phyloP scores from a whole-genome alignment of 2,797 vertebrate species.

The Morus bassanus region DNA sequence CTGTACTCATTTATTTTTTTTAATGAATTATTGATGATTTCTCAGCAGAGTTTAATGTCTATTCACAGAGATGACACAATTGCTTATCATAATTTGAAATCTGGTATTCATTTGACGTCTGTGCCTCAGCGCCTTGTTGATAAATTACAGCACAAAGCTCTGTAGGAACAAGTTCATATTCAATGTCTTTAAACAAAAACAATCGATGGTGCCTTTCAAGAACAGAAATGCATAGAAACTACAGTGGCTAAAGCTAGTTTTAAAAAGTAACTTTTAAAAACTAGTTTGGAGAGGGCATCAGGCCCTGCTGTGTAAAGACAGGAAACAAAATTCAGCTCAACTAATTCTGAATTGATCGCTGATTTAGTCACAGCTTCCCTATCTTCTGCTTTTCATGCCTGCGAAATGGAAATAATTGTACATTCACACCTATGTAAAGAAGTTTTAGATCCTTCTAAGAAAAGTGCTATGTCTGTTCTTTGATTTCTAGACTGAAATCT shows the following conservation, averaged over 20 bases:
- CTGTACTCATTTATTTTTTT: not conserved
- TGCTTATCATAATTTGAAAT: conserved; percentile 71
- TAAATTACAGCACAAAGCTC: conserved; percentile 51
- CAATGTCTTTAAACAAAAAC: conserved; percentile 48
- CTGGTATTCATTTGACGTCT: conserved; percentile 65
- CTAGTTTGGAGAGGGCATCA: not conserved
- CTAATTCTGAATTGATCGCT: not conserved
- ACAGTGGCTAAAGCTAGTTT: not conserved
- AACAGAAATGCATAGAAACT: conserved; percentile 11
- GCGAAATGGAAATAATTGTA: not conserved
- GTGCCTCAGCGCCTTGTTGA: conserved; percentile 18
- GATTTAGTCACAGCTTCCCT: not conserved
- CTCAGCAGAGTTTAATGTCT: conserved; percentile 56
- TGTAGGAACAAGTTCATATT: conserved; percentile 66
- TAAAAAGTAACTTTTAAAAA: not conserved
- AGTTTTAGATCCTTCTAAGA: not conserved
- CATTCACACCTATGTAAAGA: not conserved
- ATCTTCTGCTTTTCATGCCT: not conserved
- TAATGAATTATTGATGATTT: conserved; percentile 59
- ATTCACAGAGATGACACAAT: conserved; percentile 58
- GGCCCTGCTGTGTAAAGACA: not conserved
- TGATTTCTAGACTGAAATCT: not conserved
- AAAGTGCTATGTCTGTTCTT: not conserved
- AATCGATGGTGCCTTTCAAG: conserved; percentile 25
- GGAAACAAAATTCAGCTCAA: not conserved